phyloP scores from a whole-genome alignment of 2,888 invertebrate genomes.

The Folsomia manolachei region DNA sequence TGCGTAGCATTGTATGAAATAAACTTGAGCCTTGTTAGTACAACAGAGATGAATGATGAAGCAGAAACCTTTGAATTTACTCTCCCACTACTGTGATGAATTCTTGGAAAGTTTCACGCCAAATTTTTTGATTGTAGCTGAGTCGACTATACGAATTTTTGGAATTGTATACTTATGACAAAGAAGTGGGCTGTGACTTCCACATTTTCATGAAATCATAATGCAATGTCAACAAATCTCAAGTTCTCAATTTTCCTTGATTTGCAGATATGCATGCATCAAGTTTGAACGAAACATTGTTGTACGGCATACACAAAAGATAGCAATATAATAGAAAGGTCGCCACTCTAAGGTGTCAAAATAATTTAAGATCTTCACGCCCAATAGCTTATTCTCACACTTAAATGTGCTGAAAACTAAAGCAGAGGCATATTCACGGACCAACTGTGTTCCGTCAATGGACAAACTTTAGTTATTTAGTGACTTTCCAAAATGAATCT shows the following conservation, averaged over 20 bases:
- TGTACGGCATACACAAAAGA: background rate
- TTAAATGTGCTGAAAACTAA: background rate
- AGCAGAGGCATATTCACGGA: background rate
- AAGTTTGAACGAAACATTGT: background rate
- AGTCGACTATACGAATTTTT: background rate
- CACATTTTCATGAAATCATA: background rate
- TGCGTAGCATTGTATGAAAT: too few relatives aligned
- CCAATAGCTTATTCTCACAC: background rate
- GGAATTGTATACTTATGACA: too few relatives aligned
- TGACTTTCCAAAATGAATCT: background rate
- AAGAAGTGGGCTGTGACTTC: too few relatives aligned
- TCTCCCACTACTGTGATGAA: background rate
- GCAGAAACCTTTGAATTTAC: background rate
- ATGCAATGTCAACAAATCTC: background rate
- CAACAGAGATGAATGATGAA: background rate
- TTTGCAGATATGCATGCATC: background rate
- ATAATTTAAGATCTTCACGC: background rate
- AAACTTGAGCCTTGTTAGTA: background rate
- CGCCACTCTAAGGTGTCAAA: background rate
- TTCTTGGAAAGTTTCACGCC: background rate
- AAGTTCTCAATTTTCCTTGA: background rate
- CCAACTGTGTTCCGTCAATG: background rate
- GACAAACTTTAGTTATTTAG: background rate
- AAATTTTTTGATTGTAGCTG: background rate
- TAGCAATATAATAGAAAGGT: background rate